Base-by-base conservation (phyloP, 2,113 vertebrate species). In the Prionailurus bengalensis region DNA sequence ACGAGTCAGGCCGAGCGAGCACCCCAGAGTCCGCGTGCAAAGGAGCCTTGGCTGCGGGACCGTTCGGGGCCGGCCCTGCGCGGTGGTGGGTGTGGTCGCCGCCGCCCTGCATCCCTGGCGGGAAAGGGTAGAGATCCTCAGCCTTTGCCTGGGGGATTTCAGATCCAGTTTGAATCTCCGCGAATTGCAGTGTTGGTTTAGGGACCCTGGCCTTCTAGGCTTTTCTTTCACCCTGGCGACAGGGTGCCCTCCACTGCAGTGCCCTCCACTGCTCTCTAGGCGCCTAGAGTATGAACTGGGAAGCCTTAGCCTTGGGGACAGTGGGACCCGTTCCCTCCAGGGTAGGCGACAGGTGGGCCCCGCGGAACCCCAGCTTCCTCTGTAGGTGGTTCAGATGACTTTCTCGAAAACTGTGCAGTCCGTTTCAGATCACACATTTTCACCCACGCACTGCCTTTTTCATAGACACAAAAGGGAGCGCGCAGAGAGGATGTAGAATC, bases 41-140 rank as follows among this genome's bases (percentile, higher is more conserved):
- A 36, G 84, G 33, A 17, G 10, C 8, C 39, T 66, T 48, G 82
- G 63, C 29, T 1, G 39, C 1, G 27, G 42, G 82, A 84, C 3
- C 1, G 4, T 5, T 2, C 1, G 16, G 2, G 4, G 81, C 27
- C 4, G 3, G 42, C 39, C 4, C 3, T 0, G 23, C 3, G 15
- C 5, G 27, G 25, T 31, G 17, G 27, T 65, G 58, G 9, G 39
- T 6, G 39, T 9, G 39, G 58, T 42, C 9, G 9, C 58, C 15
- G 14, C 68, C 6, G 5, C 21, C 51, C 79, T 4, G 3, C 2
- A 5, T 31, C 11, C 6, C 58, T 19, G 0, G 48, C 1, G 6
- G 27, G 14, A 45, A 39, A 6, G 16, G 27, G 27, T 7, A 1
- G 16, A 0, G 1, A 48, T 45, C 10, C 11, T 16, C 61, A 25